phyloP scores from a whole-genome alignment of 2,113 vertebrate genomes.

The Columba livia region DNA sequence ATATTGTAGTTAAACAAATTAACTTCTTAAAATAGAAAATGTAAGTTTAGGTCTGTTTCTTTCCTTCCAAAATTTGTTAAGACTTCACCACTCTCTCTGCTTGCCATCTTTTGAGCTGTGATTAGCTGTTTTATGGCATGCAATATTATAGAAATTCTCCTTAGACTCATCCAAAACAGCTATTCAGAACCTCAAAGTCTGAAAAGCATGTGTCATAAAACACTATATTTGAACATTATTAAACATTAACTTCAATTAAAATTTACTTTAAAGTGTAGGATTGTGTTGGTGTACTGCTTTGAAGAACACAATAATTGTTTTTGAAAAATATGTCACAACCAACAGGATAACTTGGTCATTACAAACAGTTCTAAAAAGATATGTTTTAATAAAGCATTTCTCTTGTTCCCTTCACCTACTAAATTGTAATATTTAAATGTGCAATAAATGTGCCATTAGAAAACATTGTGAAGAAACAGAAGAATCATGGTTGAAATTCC shows the following conservation, averaged over 20 bases:
- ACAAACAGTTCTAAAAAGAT: background rate
- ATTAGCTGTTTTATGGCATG: background rate
- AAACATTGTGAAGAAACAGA: background rate
- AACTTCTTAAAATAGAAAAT: background rate
- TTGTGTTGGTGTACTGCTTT: slow-evolving; percentile 54
- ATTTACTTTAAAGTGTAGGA: slow-evolving; percentile 55
- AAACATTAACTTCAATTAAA: slow-evolving; percentile 66
- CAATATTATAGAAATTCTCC: slow-evolving; percentile 26
- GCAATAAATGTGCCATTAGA: background rate
- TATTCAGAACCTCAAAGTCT: slow-evolving; percentile 41
- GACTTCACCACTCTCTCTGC: background rate
- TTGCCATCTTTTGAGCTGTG: background rate
- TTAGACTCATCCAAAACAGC: slow-evolving; percentile 63
- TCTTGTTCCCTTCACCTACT: background rate
- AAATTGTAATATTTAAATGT: background rate
- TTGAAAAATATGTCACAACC: slow-evolving; percentile 59
- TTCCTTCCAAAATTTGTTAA: background rate
- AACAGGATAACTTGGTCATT: slow-evolving; percentile 37
- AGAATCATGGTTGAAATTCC: background rate
- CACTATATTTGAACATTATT: slow-evolving; percentile 51
- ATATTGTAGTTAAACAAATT: background rate
- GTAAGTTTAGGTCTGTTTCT: background rate
- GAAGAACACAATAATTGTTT: slow-evolving; percentile 60
- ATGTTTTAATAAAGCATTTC: background rate
- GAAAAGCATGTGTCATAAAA: slow-evolving; percentile 48